Evolutionary conservation across 2,888 invertebrate species (phyloP), one percentile per base, ranked within the genome.

Genomic region (Ctena decussata): DNA sequence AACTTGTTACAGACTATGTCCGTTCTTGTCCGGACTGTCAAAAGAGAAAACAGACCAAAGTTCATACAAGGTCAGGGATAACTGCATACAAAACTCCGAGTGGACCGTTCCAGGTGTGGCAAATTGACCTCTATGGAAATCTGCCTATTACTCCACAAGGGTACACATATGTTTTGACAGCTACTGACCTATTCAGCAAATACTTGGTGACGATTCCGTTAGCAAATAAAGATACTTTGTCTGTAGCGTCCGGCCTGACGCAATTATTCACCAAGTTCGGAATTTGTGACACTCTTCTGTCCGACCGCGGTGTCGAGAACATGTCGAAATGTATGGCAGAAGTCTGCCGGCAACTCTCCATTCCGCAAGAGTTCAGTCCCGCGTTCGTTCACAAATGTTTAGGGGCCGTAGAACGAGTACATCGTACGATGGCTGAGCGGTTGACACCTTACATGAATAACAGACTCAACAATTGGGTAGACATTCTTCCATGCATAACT

Each of bases 81-180:
- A 57, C 53, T 0, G 75, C 75, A 5, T 85, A 77, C 57, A 49
- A 18, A 18, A 85, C 79, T 18, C 85, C 82, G 18, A 35, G 37
- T 73, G 30, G 27, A 21, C 80, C 82, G 0, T 85, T 85, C 39
- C 57, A 72, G 37, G 80, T 82, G 0, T 77, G 69, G 77, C 69
- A 85, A 76, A 49, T 82, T 5, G 85, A 85, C 44, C 32, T 79
- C 21, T 82, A 76, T 80, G 85, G 76, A 15, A 70, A 79, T 11
- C 60, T 79, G 32, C 78, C 79, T 8, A 53, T 78, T 0, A 80
- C 76, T 18, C 73, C 74, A 32, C 46, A 74, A 71, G 80, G 65
- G n/a, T 60, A 57, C 41, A 74, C 44, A 30, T 74, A 80, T 35
- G 39, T 81, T 32, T 70, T 81, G 30, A 81, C 81, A 39, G 71